phyloP scores from a whole-genome alignment of 30 jellyfish, hydroid and myxozoan genomes.

The Phacellophora camtschatica region DNA sequence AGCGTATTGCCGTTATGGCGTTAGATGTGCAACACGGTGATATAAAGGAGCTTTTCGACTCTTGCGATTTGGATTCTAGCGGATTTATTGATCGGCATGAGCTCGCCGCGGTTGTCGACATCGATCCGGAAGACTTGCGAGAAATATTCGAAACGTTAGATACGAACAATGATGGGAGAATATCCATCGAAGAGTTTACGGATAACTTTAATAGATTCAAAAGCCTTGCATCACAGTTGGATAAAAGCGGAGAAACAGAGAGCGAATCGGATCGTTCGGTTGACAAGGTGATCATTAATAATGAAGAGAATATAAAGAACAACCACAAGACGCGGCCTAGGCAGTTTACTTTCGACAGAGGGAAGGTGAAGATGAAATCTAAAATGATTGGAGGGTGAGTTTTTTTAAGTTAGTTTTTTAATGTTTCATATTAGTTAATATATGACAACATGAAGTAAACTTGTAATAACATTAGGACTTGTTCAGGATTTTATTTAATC shows the following conservation, averaged over 20 bases:
- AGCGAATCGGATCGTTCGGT: not conserved
- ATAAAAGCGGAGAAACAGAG: conserved; percentile 22
- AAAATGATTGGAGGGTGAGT: conserved; percentile 49
- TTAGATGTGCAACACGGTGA: conserved; percentile 57
- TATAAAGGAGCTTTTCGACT: conserved; percentile 75
- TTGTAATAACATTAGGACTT: no score
- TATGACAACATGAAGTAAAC: no score
- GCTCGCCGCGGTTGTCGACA: conserved; percentile 97
- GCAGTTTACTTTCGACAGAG: conserved; percentile 53
- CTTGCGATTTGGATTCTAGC: conserved; percentile 90
- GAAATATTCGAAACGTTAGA: conserved; percentile 77
- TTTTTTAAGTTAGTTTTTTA: not conserved
- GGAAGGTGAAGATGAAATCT: conserved; percentile 25
- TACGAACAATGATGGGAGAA: conserved; percentile 87
- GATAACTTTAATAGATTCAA: conserved; percentile 68
- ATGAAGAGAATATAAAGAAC: not conserved
- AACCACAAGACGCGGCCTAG: conserved; percentile 55
- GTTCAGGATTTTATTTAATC: no score
- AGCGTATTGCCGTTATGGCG: conserved; percentile 21
- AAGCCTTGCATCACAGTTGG: conserved; percentile 39
- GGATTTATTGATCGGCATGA: conserved; percentile 93
- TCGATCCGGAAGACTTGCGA: conserved; percentile 75
- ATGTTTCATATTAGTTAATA: not conserved
- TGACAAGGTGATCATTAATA: not conserved
- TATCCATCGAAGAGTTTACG: conserved; percentile 84